phyloP scores from a whole-genome alignment of 2,797 vertebrate genomes.

The Garrulus glandarius region DNA sequence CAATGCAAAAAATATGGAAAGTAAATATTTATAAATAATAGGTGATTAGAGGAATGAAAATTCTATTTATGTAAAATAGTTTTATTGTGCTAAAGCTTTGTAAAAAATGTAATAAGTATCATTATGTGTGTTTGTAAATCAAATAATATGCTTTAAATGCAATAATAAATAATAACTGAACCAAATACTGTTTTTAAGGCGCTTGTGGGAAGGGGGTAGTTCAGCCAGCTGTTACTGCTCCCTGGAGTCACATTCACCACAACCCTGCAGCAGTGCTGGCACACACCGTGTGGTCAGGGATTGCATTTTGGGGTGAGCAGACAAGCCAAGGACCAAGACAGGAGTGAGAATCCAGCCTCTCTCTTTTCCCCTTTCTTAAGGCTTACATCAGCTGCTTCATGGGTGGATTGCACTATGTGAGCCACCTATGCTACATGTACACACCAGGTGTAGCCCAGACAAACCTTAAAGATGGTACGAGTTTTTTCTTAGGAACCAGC shows the following conservation, averaged over 20 bases:
- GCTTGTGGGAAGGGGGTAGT: background rate
- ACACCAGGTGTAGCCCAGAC: background rate
- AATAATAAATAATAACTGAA: conserved; percentile 18
- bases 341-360: background rate
- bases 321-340: background rate
- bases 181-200: background rate
- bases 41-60: background rate
- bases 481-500: background rate
- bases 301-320: background rate
- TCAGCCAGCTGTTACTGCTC: background rate
- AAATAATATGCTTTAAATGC: background rate
- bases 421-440: background rate
- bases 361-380: background rate
- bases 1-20: background rate
- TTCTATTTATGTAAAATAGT: background rate
- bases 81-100: background rate
- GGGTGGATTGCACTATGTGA: background rate
- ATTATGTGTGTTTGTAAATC: background rate
- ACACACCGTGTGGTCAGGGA: background rate
- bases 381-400: background rate
- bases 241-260: background rate
- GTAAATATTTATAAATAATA: background rate
- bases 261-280: background rate
- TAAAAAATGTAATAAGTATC: conserved; percentile 21
- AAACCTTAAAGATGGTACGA: background rate